Evolutionary conservation across 2,888 invertebrate species (phyloP), one percentile per base, ranked within the genome.

Genomic region (Polymixis flavicincta): DNA sequence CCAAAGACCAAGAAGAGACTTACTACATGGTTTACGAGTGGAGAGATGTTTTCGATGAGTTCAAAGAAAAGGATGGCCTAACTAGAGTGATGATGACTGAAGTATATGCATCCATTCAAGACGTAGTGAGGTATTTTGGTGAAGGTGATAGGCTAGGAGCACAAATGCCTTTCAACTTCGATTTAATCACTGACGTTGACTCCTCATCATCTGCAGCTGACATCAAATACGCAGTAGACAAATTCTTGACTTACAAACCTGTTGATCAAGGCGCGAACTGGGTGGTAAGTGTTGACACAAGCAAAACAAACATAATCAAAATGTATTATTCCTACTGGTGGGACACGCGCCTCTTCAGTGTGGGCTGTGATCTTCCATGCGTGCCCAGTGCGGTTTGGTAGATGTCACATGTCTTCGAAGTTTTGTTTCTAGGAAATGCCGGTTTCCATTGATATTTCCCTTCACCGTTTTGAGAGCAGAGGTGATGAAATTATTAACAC

Each of bases 81-180:
- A 85, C 92, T 0, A 97, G 97, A 89, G 96, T 98, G 0, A 97
- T 98, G 97, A 97, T 98, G 97, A 97, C 98, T 0, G 98, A 98
- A 95, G 98, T 97, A 0, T 98, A 98, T 87, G 97, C 97, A 0
- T 93, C 95, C 57, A 93, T 97, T 13, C 92, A 97, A 68, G 92
- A 97, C 22, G 97, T 97, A 2, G 97, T 98, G 85, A 96, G 93
- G 71, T 98, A 97, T 92, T 98, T 97, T 87, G 97, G 97, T 2
- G 96, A 97, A 72, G 96, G 95, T 0, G 94, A 96, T 5, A 93
- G 92, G 6, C 89, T 92, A 25, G 98, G 98, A 32, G 97, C 98
- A 5, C 98, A 98, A 88, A 97, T 98, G 89, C 98, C 98, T 0
- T 98, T 98, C 89, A 98, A 98, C 92, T 98, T 98, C 90, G 96